phyloP scores from a whole-genome alignment of 2,113 vertebrate species.

The Oncorhynchus kisutch region DNA sequence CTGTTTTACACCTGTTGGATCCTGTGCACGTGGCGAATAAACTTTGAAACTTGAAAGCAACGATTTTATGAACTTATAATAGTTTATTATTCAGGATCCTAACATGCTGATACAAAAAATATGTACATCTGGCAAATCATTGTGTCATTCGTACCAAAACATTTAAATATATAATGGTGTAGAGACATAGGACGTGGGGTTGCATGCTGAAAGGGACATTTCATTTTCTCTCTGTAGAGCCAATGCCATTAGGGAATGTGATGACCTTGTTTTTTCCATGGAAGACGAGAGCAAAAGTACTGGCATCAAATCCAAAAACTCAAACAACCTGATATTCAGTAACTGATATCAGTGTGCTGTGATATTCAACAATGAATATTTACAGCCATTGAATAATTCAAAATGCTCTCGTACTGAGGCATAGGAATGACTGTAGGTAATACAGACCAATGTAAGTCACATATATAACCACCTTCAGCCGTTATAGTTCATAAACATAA shows the following conservation, averaged over 20 bases:
- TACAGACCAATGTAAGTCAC: neutral
- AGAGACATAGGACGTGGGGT: constrained; percentile 1
- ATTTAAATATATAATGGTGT: constrained; percentile 22
- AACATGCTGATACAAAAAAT: constrained; percentile 60
- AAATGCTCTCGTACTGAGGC: constrained; percentile 44
- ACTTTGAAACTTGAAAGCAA: neutral
- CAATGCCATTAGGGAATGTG: neutral
- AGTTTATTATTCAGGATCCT: constrained; percentile 50
- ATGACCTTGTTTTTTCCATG: neutral
- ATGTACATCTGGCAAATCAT: constrained; percentile 61
- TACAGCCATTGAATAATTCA: constrained; percentile 49
- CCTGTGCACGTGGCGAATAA: too few relatives aligned
- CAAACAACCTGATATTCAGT: constrained; percentile 5
- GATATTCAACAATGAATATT: constrained; percentile 47
- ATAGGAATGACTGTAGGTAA: constrained; percentile 36
- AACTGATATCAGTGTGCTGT: constrained; percentile 27
- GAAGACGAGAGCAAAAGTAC: constrained; percentile 36
- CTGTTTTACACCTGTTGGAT: too few relatives aligned
- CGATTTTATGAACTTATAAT: constrained; percentile 11
- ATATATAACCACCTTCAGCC: too few relatives aligned
- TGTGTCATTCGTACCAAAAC: constrained; percentile 52
- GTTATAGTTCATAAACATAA: neutral
- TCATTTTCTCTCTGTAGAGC: too few relatives aligned
- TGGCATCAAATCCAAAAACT: constrained; percentile 41
- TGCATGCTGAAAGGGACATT: too few relatives aligned